Base-by-base conservation (phyloP, 1,140 invertebrate genomes). In the Heterodera carotae region DNA sequence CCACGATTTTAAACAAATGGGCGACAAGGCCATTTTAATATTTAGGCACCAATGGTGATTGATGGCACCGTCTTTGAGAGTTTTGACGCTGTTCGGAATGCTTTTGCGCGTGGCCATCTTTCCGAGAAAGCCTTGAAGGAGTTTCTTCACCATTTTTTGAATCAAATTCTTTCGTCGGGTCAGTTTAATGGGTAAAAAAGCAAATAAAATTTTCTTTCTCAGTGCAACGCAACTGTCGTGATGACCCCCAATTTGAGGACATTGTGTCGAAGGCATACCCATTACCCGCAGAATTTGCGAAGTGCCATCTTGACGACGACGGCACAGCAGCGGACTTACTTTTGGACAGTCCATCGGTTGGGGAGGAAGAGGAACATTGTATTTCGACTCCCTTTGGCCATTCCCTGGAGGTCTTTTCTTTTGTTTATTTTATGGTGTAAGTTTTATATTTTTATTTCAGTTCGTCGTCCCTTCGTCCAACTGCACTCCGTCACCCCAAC, bases 181-280 rank as follows among this genome's bases (percentile, higher is more conserved):
- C 31, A 33, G 48, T 71, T 71, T 43, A 48, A 29, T 29, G 0
- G 3, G 31, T 8, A 29, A 5, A 36, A 71, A 8, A 8, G 7
- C 18, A 18, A 53, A 53, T 1, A 53, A 56, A n/a, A 56, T 56
- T 3, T 22, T 53, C 5, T 56, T 56, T 56, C 22, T 59, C 15
- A 74, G 72, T 85, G 3, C 85, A 82, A 77, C 67, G 25, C 8
- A 68, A 72, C 36, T 86, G 83, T 69, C 75, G 84, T 15, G 83
- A 56, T 34, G 72, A 82, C 29, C 15, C 72, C n/a, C 74, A 79
- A 34, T 73, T 86, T 15, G 48, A 62, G 27, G 70, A 82, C 2
- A 83, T 88, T 34, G 36, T 87, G 18, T 69, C 78, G 25, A 81
- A 79, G 33, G 85, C 81, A 15, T 86, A 86, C 69, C 69, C 73